These are phyloP conservation scores for Sussaba pulchella DNA, from an alignment of 2,888 invertebrate species.

Conservation along the genomic window DNA sequence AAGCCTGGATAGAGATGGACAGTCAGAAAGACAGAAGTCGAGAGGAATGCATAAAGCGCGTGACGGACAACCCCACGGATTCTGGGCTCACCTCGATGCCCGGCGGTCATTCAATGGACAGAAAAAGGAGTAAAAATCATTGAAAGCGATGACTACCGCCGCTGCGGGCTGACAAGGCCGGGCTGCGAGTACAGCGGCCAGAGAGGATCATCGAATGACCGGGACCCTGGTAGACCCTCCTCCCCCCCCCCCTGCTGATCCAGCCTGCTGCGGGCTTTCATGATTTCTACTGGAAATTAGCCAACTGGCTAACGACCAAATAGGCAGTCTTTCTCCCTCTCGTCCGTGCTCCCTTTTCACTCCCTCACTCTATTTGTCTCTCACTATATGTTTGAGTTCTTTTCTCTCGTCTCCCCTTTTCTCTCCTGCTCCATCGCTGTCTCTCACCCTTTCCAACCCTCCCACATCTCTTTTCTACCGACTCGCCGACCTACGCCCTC, in stretches of 20 bases:
- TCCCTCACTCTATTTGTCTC: constrained; percentile 67
- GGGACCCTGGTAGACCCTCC: constrained; percentile 67
- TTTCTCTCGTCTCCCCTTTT: constrained; percentile 64
- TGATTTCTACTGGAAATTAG: constrained; percentile 84
- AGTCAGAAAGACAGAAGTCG: constrained; percentile 60
- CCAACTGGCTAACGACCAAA: constrained; percentile 84
- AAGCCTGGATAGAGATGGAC: constrained; percentile 42
- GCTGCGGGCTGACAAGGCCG: constrained; percentile 72
- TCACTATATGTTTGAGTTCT: constrained; percentile 65
- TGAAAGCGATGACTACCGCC: constrained; percentile 81
- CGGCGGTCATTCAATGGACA: constrained; percentile 82
- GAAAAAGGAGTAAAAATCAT: constrained; percentile 83
- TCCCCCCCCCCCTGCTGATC: constrained; percentile 57
- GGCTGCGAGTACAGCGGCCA: constrained; percentile 68
- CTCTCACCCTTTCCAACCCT: constrained; percentile 59
- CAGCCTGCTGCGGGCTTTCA: constrained; percentile 79
- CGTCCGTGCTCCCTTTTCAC: constrained; percentile 51
- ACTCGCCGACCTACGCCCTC: constrained; percentile 57
- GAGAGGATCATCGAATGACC: constrained; percentile 84
- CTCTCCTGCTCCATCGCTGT: constrained; percentile 64
- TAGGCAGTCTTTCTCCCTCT: constrained; percentile 74
- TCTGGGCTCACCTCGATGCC: constrained; percentile 72
- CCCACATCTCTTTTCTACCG: constrained; percentile 58
- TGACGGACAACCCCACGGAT: constrained; percentile 72
- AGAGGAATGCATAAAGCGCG: constrained; percentile 57